These are phyloP conservation scores for Micrasema minimum DNA, from an alignment of 1,140 invertebrate species.

Conservation along the genomic window DNA sequence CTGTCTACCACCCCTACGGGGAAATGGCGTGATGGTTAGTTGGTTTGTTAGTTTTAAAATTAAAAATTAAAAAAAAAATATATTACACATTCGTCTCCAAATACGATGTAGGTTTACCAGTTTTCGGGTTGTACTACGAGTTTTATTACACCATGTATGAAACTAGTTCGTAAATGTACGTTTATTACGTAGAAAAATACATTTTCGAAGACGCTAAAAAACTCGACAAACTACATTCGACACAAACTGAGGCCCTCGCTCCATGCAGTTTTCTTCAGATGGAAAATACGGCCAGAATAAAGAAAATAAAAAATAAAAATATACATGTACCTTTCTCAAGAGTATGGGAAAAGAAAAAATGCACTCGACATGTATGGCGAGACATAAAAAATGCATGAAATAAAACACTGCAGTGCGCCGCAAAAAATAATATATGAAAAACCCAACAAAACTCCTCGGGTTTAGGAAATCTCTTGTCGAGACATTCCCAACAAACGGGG, in stretches of 20 bases:
- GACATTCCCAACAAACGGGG: too few relatives aligned
- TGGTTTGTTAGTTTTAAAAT: too few relatives aligned
- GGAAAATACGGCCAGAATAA: slow-evolving; percentile 47
- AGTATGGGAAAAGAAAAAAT: slow-evolving; percentile 27
- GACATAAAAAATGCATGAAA: slow-evolving; percentile 15
- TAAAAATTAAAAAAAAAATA: too few relatives aligned
- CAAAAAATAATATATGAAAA: slow-evolving; percentile 25
- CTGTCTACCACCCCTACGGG: too few relatives aligned
- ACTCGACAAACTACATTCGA: slow-evolving; percentile 13
- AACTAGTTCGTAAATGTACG: too few relatives aligned
- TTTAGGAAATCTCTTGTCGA: too few relatives aligned
- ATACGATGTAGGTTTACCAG: too few relatives aligned
- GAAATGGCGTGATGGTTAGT: too few relatives aligned
- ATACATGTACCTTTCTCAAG: neutral
- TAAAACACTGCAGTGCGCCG: neutral
- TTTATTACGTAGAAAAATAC: too few relatives aligned
- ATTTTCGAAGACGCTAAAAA: slow-evolving; percentile 17
- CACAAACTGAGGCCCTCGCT: slow-evolving; percentile 10
- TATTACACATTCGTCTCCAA: too few relatives aligned
- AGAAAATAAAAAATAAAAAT: slow-evolving; percentile 17
- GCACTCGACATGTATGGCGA: neutral
- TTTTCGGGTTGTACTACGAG: too few relatives aligned
- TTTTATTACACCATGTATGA: too few relatives aligned
- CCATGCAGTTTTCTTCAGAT: slow-evolving; percentile 48
- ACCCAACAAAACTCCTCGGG: slow-evolving; percentile 9